Evolutionary conservation across 2,888 invertebrate species (phyloP).

Genomic region (Theretra japonica): DNA sequence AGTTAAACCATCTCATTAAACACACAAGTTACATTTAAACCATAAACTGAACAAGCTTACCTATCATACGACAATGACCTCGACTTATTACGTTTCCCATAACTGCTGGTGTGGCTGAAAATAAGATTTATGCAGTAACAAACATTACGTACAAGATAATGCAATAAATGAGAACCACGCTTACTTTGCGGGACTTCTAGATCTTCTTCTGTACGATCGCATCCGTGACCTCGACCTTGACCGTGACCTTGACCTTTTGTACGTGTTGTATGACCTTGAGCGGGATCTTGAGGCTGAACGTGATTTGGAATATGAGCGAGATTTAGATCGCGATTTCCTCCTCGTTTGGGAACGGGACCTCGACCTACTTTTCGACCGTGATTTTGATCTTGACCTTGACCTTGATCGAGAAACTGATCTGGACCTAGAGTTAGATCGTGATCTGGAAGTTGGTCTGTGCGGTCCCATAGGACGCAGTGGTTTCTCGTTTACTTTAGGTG

Average conservation of each 20-base stretch:
- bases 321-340: constrained; percentile 46
- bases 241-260: constrained; percentile 65
- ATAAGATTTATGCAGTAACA: constrained; percentile 43
- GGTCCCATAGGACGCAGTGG: constrained; percentile 64
- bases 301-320: constrained; percentile 50
- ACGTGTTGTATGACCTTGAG: constrained; percentile 66
- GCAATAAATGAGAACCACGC: constrained; percentile 51
- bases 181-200: constrained; percentile 73
- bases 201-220: constrained; percentile 61
- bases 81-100: constrained; percentile 74
- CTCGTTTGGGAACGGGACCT: constrained; percentile 53
- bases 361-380: constrained; percentile 61
- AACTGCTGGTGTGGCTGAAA: constrained; percentile 67
- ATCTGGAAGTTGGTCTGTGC: constrained; percentile 58
- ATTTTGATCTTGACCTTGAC: constrained; percentile 62
- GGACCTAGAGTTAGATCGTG: constrained; percentile 42
- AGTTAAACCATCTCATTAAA: constrained; percentile 13
- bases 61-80: constrained; percentile 76
- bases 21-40: constrained; percentile 38
- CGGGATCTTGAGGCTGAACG: constrained; percentile 51
- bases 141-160: background rate
- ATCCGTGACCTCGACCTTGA: constrained; percentile 58
- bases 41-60: constrained; percentile 63
- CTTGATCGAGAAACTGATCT: constrained; percentile 48
- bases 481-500: constrained; percentile 50